Conservation (phyloP, 2,888 invertebrate species). For the Noctuana brunneofusca region DNA sequence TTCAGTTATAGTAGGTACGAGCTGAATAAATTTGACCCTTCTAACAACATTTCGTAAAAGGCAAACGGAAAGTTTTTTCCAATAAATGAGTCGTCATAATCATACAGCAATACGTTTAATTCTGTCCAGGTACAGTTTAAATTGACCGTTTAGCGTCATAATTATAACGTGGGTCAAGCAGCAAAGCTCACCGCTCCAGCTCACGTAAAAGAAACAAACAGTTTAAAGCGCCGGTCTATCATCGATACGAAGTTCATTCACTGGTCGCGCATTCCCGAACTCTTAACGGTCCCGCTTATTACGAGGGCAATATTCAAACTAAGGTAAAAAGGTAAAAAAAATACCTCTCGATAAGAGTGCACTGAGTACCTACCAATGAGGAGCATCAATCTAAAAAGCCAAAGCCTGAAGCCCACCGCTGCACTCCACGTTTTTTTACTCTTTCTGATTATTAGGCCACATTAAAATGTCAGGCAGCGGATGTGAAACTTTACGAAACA, state of each 20-base stretch:
- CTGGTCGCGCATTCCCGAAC: conserved; percentile 43
- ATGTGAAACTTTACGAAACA: conserved; percentile 50
- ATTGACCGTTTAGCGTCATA: too few species aligned
- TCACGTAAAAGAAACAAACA: conserved; percentile 38
- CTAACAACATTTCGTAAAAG: too few species aligned
- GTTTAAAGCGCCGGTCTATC: conserved; percentile 37
- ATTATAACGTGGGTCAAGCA: too few species aligned
- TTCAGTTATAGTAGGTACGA: too few species aligned
- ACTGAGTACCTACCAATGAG: conserved; percentile 45
- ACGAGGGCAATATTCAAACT: conserved; percentile 71
- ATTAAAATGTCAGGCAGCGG: conserved; percentile 73
- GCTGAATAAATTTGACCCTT: too few species aligned
- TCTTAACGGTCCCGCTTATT: conserved; percentile 45
- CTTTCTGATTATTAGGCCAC: conserved; percentile 78
- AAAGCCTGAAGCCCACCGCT: conserved; percentile 75
- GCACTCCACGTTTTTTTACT: conserved; percentile 65
- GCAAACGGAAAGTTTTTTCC: too few species aligned
- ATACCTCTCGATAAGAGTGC: conserved; percentile 55
- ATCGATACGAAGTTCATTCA: conserved; percentile 63
- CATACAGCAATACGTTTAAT: too few species aligned
- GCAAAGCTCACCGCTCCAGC: too few species aligned
- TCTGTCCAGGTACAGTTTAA: too few species aligned
- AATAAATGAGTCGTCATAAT: too few species aligned
- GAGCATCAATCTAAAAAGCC: conserved; percentile 67
- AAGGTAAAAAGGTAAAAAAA: conserved; percentile 70